Base-by-base conservation (phyloP, 2,888 invertebrate genomes). In the Blomia tropicalis region DNA sequence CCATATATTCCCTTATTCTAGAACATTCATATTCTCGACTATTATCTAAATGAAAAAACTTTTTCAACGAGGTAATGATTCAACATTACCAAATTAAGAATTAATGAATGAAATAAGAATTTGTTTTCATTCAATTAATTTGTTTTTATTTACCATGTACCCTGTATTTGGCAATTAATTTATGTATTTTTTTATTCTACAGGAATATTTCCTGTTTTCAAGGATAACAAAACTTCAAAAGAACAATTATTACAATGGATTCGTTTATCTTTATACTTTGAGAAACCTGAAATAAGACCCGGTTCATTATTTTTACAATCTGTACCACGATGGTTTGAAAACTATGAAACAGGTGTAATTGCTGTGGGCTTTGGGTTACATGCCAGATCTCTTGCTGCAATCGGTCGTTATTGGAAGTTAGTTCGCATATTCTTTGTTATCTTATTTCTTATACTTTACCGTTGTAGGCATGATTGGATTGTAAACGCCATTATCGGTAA, bases 401-500 rank as follows among this genome's bases (percentile, higher is more conserved):
- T 32, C 14, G 30, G 29, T 19, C 25, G 29, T 14, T 56, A 56
- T 36, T 32, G 31, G 56, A 23, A n/a, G n/a, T n/a, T n/a, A n/a
- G n/a, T n/a, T n/a, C n/a, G n/a, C n/a, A n/a, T n/a, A n/a, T n/a
- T n/a, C n/a, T n/a, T n/a, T n/a, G n/a, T n/a, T n/a, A n/a, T n/a
- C n/a, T n/a, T n/a, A n/a, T n/a, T n/a, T n/a, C n/a, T n/a, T n/a
- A n/a, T n/a, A n/a, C n/a, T n/a, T n/a, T n/a, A n/a, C n/a, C n/a
- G n/a, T n/a, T n/a, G n/a, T n/a, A n/a, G 17, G 17, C 56, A 56
- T 36, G 62, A 62, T 41, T 58, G 58, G 58, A 14, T 58, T 19
- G 59, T 62, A 31, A 43, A n/a, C 27, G 58, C 58, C 1, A 58
- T 58, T 31, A 22, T 62, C 2, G 62, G 62, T 23, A 62, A 27